Conservation (phyloP, 2,888 invertebrate species). For the Tanytarsus gracilentus region DNA sequence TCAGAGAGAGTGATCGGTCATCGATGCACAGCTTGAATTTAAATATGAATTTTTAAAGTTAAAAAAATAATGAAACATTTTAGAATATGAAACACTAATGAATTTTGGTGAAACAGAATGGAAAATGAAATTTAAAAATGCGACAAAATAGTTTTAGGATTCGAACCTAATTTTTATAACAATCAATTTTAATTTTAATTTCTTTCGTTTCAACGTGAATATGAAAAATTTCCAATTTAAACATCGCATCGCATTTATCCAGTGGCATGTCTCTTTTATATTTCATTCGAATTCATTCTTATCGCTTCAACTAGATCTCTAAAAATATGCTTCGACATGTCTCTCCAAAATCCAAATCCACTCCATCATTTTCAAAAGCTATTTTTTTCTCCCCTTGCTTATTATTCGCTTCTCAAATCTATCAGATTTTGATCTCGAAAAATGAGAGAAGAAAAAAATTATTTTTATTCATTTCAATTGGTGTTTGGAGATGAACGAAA, state of each 20-base stretch:
- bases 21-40: conserved; percentile 9
- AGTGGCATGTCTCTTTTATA: conserved; percentile 3
- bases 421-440: background rate
- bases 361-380: conserved; percentile 13
- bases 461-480: too few relatives aligned
- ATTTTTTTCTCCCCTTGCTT: background rate
- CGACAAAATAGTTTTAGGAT: too few relatives aligned
- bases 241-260: too few relatives aligned
- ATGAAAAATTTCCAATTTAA: too few relatives aligned
- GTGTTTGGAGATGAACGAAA: background rate
- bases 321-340: conserved; percentile 13
- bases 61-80: background rate
- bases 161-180: too few relatives aligned
- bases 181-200: too few relatives aligned
- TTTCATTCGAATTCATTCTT: background rate
- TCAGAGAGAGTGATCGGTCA: conserved; percentile 9
- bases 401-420: background rate
- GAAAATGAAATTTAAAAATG: too few relatives aligned
- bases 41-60: background rate
- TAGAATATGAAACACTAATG: too few relatives aligned
- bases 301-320: conserved; percentile 9
- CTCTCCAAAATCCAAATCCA: conserved; percentile 12
- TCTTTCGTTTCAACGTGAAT: too few relatives aligned
- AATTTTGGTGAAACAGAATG: too few relatives aligned
- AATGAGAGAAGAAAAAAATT: background rate